phyloP scores from a whole-genome alignment of 2,797 vertebrate genomes.

The Mus minutoides region DNA sequence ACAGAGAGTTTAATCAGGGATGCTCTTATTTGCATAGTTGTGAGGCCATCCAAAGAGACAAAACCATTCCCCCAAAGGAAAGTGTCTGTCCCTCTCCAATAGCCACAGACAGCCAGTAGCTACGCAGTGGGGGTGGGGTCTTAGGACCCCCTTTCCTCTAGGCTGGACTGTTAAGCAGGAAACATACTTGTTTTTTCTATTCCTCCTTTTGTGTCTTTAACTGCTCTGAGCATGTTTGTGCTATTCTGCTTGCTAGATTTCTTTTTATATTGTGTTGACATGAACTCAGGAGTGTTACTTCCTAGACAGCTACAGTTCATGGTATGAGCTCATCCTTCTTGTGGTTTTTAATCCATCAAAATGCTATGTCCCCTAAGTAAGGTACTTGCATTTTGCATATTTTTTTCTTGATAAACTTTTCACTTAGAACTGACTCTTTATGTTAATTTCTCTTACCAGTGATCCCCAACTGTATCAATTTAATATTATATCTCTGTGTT shows the following conservation, averaged over 20 bases:
- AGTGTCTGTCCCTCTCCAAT: background rate
- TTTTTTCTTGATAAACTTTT: slow-evolving; percentile 16
- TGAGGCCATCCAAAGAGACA: background rate
- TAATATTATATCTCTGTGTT: background rate
- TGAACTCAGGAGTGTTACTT: background rate
- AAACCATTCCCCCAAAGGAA: background rate
- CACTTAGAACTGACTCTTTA: background rate
- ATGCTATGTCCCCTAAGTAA: background rate
- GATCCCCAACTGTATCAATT: background rate
- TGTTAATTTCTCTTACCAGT: background rate
- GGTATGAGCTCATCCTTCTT: background rate
- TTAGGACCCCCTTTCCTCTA: background rate
- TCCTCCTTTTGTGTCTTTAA: slow-evolving; percentile 11
- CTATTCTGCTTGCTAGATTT: background rate
- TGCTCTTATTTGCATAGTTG: background rate
- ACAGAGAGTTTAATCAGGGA: background rate
- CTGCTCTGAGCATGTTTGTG: background rate
- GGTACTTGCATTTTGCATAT: background rate
- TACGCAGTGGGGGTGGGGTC: background rate
- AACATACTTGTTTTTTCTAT: background rate
- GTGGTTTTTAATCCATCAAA: background rate
- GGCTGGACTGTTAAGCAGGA: background rate
- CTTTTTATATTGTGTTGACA: background rate
- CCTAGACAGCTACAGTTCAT: background rate
- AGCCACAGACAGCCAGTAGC: background rate